Evolutionary conservation across 2,113 vertebrate species (phyloP), one percentile per base, ranked within the genome.

Genomic region (Eonycteris spelaea): DNA sequence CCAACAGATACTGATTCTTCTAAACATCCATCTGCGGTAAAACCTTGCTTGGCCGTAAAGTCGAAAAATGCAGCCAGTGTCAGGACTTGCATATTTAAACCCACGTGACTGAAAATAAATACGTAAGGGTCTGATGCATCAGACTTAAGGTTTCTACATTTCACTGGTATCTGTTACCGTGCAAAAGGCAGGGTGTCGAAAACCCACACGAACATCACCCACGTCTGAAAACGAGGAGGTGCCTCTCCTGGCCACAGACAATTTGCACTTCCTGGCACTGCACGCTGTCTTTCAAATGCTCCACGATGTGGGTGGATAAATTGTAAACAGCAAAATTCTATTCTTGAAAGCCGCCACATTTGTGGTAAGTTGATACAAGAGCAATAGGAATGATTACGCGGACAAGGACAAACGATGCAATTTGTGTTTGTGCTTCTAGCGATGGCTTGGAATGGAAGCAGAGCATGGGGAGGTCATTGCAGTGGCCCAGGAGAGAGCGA

Each of bases 81-180:
- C 40, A 45, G 57, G 30, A 28, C 57, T 85, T 67, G 53, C 70
- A 68, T 51, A 90, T 85, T 94, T 85, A 90, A 92, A 67, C 48
- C 33, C 85, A 67, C 24, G 26, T 35, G 9, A 22, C 43, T 8
- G 28, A 71, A 92, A 92, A 92, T 89, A 93, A 65, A 80, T 55
- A 53, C 19, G 13, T 18, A 35, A 59, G 73, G 28, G 19, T 86
- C 38, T 19, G 45, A 63, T 3, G 21, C 0, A 0, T 53, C 30
- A 51, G 70, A 10, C 24, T 28, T 35, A 2, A 24, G 5, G 53
- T 59, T 55, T 82, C 26, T 30, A 48, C 53, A 53, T 48, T 75
- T 84, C 77, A 2, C 45, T 0, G 43, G 74, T 59, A 59, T 30
- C 51, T 8, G 0, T 18, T 24, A 13, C 45, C 12, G 2, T 48